phyloP scores from a whole-genome alignment of 1,140 invertebrate genomes.

The Palaemon carinicauda region DNA sequence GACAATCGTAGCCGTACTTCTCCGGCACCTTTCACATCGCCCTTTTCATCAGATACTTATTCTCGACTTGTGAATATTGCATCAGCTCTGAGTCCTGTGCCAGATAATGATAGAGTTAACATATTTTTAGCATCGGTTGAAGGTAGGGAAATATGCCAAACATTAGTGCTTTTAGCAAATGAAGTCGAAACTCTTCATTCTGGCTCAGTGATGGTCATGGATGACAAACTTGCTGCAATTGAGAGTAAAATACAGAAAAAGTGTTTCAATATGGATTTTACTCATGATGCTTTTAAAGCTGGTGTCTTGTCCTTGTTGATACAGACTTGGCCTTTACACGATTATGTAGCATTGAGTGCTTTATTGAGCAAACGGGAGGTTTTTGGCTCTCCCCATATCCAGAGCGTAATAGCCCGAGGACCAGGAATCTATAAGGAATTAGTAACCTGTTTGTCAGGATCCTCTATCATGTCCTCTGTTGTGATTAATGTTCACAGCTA shows the following conservation, averaged over 20 bases:
- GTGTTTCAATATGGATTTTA: neutral
- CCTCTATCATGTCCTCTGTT: neutral
- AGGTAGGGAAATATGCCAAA: conserved; percentile 10
- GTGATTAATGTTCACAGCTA: conserved; percentile 26
- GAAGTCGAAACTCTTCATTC: conserved; percentile 6
- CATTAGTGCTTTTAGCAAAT: neutral
- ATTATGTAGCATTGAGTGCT: conserved; percentile 6
- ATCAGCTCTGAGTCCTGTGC: neutral
- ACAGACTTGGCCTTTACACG: conserved; percentile 39
- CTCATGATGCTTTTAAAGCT: neutral
- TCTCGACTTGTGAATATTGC: conserved; percentile 15
- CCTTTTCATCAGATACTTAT: neutral
- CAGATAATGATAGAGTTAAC: conserved; percentile 25
- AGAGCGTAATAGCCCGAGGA: neutral
- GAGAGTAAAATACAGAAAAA: conserved; percentile 9
- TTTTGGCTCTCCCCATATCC: neutral
- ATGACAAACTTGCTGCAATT: neutral
- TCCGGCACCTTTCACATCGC: conserved; percentile 43
- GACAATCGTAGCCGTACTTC: conserved; percentile 14
- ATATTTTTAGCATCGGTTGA: conserved; percentile 25
- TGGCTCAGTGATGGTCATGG: neutral
- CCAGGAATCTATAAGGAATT: conserved; percentile 32
- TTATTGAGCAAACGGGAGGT: neutral
- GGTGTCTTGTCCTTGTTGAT: conserved; percentile 3
- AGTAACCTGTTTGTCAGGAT: conserved; percentile 5